These are phyloP conservation scores for Bilobella aurantiaca DNA, from an alignment of 1,140 invertebrate genomes.

Conservation along the genomic window DNA sequence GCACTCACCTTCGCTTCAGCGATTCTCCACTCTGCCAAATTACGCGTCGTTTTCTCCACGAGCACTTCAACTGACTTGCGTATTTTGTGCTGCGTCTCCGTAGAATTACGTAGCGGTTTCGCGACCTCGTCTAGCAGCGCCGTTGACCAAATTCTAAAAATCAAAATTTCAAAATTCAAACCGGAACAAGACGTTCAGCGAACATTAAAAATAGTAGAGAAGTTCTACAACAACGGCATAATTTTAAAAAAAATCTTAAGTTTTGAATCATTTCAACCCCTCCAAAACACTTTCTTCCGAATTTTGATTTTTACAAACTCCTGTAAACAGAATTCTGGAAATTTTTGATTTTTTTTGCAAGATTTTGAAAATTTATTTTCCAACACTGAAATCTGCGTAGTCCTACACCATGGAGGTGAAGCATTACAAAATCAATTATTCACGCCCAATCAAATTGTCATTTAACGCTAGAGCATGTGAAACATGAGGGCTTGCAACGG, in stretches of 20 bases:
- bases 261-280: too few species aligned
- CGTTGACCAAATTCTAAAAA: constrained; percentile 56
- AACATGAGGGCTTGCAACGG: too few species aligned
- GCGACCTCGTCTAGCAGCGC: constrained; percentile 75
- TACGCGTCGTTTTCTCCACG: constrained; percentile 74
- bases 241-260: too few species aligned
- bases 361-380: neutral
- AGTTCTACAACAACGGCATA: too few species aligned
- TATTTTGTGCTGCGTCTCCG: constrained; percentile 60
- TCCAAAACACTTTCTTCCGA: too few species aligned
- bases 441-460: too few species aligned
- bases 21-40: constrained; percentile 68
- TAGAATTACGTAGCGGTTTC: constrained; percentile 65
- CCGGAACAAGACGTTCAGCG: neutral
- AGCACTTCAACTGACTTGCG: constrained; percentile 63
- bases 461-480: too few species aligned
- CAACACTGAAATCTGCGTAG: neutral
- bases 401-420: neutral
- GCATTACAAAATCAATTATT: neutral
- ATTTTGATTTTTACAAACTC: too few species aligned
- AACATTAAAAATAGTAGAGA: too few species aligned
- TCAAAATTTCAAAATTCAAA: constrained; percentile 14
- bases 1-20: constrained; percentile 60
- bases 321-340: too few species aligned
- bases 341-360: too few species aligned